Evolutionary conservation across 1,140 invertebrate genomes (phyloP), one percentile per base, ranked within the genome.

Genomic region (Formica exsecta): DNA sequence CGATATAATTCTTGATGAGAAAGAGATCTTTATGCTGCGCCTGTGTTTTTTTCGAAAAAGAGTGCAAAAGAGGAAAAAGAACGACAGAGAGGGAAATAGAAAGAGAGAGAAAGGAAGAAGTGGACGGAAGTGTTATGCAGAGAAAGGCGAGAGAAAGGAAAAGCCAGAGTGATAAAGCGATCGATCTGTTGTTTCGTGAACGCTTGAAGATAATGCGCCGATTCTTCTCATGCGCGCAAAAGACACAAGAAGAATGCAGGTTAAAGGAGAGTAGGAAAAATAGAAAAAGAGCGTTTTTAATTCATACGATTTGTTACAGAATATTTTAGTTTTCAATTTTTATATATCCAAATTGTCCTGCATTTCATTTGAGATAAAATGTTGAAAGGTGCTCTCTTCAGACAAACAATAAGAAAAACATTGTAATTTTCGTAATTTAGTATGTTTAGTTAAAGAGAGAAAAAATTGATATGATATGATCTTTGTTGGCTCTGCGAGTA

Each of bases 1-100:
- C 83, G 87, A 51, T 85, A 89, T 89, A 85, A 85, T 87, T 87
- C 77, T 44, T 85, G 48, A 89, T 76, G 62, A 66, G 76, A 83
- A 86, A 86, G 73, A 86, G 84, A 81, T 51, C 61, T 57, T 68
- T 38, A 41, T 9, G 51, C 36, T 48, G 32, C 57, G 80, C 57
- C 29, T 44, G 1, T 54, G 22, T 59, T 61, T 71, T 80, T 32
- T 32, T 81, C 19, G 22, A 73, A 44, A 61, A 54, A 71, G 68
- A 44, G 22, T 62, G 32, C 36, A 29, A 11, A 75, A 64, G 38
- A 32, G 11, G 59, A 59, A 86, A 66, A 64, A 74, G 79, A n/a
- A 41, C 68, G 29, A 29, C 25, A 61, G n/a, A 25, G 62, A 36
- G 79, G 44, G 32, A 25, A 32, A 41, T 48, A 54, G 48, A 44